A percentile compares a stretch with the other conserved stretches of the same genome.
Evolutionary conservation across 2,113 vertebrate species (phyloP).

Genomic region (Octodon degus): DNA sequence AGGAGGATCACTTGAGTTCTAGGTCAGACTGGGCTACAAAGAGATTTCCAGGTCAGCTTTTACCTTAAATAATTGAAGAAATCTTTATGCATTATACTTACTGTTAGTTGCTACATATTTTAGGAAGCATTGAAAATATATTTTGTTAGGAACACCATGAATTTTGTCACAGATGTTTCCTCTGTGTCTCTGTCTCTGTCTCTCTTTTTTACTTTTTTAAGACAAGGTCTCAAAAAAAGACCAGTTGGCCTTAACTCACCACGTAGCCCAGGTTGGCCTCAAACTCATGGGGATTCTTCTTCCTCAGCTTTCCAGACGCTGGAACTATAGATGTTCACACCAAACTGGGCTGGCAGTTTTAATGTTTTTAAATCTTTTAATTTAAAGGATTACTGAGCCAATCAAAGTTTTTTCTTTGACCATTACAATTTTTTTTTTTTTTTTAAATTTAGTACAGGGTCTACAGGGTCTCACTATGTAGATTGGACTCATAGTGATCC

Average conservation of each 20-base stretch:
- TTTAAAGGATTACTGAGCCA: not conserved
- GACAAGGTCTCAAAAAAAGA: not conserved
- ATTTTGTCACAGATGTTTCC: conserved; percentile 13
- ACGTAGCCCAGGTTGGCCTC: not conserved
- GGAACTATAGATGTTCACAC: not conserved
- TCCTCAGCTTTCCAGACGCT: not conserved
- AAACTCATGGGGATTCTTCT: not conserved
- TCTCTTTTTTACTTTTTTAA: not conserved
- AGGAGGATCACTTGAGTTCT: too few species aligned
- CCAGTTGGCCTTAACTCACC: too few species aligned
- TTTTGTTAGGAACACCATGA: not conserved
- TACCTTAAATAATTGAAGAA: conserved; percentile 37
- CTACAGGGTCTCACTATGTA: too few species aligned
- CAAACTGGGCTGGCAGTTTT: not conserved
- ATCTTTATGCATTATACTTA: not conserved
- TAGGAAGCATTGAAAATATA: not conserved
- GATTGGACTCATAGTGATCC: too few species aligned
- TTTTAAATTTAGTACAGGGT: too few species aligned
- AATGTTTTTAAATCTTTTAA: not conserved
- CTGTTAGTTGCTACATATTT: not conserved
- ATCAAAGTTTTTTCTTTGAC: not conserved
- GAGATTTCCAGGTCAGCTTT: not conserved
- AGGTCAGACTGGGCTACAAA: too few species aligned
- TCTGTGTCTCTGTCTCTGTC: not conserved
- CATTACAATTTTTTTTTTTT: not conserved